Conservation (phyloP, 2,888 invertebrate genomes). For the Hoplodrina blanda region DNA sequence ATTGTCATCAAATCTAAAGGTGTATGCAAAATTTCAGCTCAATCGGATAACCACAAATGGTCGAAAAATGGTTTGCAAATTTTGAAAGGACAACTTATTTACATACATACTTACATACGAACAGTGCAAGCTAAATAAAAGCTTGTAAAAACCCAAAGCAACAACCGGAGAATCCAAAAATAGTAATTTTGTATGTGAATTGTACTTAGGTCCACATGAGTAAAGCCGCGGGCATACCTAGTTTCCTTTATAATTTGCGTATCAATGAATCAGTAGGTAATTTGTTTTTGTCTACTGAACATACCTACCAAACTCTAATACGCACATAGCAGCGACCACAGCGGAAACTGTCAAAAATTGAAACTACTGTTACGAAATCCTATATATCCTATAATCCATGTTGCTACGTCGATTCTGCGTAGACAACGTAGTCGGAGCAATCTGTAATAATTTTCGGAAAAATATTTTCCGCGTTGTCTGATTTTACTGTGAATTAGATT, state of each 20-base stretch:
- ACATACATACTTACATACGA: no score
- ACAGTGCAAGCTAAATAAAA: no score
- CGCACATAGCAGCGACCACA: conserved; percentile 35
- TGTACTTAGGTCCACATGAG: conserved; percentile 15
- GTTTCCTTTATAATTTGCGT: conserved; percentile 27
- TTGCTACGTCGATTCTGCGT: conserved; percentile 31
- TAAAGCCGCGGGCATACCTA: background rate
- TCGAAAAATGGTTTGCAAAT: no score
- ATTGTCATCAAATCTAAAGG: no score
- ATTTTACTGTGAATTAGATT: conserved; percentile 37
- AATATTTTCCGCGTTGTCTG: conserved; percentile 37
- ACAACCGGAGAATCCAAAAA: no score
- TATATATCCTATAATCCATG: no score
- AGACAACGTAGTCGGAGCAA: conserved; percentile 2
- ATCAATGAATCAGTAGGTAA: conserved; percentile 31
- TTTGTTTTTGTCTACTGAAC: conserved; percentile 33
- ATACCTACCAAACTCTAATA: conserved; percentile 18
- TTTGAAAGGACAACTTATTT: no score
- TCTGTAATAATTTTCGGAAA: conserved; percentile 29
- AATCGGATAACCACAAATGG: no score
- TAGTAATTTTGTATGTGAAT: no score
- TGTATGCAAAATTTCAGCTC: no score
- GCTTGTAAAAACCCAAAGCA: no score
- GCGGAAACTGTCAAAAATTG: conserved; percentile 32
- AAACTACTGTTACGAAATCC: conserved; percentile 28